phyloP scores from a whole-genome alignment of 2,888 invertebrate species.

The Endomychus coccineus region DNA sequence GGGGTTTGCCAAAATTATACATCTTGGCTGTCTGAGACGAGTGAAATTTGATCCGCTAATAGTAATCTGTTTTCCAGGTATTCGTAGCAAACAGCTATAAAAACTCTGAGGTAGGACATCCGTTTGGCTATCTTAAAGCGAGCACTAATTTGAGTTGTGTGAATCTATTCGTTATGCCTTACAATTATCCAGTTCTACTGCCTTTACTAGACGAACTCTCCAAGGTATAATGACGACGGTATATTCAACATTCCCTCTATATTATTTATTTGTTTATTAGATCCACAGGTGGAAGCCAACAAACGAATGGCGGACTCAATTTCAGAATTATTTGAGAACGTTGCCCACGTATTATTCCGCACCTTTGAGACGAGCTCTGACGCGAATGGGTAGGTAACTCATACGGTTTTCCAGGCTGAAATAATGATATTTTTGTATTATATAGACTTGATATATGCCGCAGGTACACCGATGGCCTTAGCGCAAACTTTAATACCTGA shows the following conservation, averaged over 20 bases:
- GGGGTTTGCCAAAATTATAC: too few species aligned
- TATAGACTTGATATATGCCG: too few species aligned
- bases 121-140: conserved; percentile 96
- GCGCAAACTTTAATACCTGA: conserved; percentile 85
- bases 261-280: conserved; percentile 48
- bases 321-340: conserved; percentile 90
- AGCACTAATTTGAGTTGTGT: conserved; percentile 90
- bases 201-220: conserved; percentile 90
- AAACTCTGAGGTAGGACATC: conserved; percentile 79
- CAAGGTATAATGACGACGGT: conserved; percentile 53
- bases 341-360: conserved; percentile 93
- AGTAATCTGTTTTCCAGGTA: conserved; percentile 48
- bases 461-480: conserved; percentile 64
- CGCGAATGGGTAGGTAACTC: conserved; percentile 64
- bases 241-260: conserved; percentile 1
- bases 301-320: conserved; percentile 85
- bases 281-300: conserved; percentile 87
- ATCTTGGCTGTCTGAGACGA: too few species aligned
- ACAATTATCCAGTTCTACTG: conserved; percentile 93
- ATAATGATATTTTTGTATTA: not conserved
- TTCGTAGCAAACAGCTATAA: conserved; percentile 88
- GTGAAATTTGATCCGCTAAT: too few species aligned
- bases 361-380: conserved; percentile 81
- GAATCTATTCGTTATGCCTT: conserved; percentile 95
- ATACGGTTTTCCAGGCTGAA: not conserved